Evolutionary conservation across 2,888 invertebrate species (phyloP).

Genomic region (Acleris sparsana): DNA sequence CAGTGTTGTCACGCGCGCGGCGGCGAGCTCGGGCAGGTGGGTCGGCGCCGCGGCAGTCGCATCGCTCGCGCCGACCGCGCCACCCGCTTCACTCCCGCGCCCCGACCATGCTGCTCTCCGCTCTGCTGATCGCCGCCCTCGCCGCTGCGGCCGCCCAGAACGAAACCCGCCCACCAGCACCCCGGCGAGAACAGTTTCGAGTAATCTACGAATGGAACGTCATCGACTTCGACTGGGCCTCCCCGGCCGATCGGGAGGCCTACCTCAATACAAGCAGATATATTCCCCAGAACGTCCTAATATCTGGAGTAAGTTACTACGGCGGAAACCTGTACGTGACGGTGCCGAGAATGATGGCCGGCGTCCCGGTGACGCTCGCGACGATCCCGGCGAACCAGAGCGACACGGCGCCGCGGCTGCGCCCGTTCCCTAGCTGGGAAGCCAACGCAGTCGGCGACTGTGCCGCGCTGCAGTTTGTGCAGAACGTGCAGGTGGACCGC

Average conservation of each 20-base stretch:
- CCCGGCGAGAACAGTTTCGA: slow-evolving; percentile 83
- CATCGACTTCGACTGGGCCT: slow-evolving; percentile 87
- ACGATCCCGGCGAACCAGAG: slow-evolving; percentile 78
- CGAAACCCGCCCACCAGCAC: slow-evolving; percentile 57
- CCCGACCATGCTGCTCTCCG: slow-evolving; percentile 61
- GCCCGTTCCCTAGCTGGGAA: slow-evolving; percentile 89
- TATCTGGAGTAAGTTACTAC: slow-evolving; percentile 87
- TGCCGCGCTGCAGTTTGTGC: slow-evolving; percentile 88
- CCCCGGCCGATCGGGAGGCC: slow-evolving; percentile 77
- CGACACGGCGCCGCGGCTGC: slow-evolving; percentile 83
- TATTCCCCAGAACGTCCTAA: slow-evolving; percentile 86
- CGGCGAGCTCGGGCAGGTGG: slow-evolving; percentile 47
- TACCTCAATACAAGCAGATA: slow-evolving; percentile 84
- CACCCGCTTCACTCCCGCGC: slow-evolving; percentile 55
- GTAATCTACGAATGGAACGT: slow-evolving; percentile 89
- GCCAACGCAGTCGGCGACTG: slow-evolving; percentile 87
- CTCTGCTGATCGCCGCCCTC: slow-evolving; percentile 57
- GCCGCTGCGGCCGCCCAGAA: slow-evolving; percentile 73
- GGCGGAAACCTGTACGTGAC: slow-evolving; percentile 87
- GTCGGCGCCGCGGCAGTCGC: slow-evolving; percentile 62
- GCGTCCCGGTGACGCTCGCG: slow-evolving; percentile 88
- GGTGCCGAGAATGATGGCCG: slow-evolving; percentile 87
- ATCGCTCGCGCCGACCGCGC: slow-evolving; percentile 65
- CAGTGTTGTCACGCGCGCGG: slow-evolving; percentile 58
- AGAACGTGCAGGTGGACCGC: slow-evolving; percentile 89